Evolutionary conservation across 1,140 invertebrate genomes (phyloP).

Genomic region (Bombus superbus): DNA sequence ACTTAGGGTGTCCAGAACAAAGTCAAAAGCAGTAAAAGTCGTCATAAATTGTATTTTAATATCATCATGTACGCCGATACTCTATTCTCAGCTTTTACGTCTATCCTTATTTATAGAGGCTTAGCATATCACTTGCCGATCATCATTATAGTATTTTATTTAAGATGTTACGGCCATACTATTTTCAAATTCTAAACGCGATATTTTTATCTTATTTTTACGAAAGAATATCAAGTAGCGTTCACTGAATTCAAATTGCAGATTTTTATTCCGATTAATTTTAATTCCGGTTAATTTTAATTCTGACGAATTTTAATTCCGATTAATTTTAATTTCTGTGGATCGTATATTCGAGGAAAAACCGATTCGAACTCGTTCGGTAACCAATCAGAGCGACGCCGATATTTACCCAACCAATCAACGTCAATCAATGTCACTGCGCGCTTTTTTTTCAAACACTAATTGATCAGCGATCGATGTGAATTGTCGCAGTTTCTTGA

Average conservation of each 20-base stretch:
- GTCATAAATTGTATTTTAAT: conserved; percentile 29
- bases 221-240: neutral
- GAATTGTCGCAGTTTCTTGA: too few relatives aligned
- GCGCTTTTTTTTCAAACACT: neutral
- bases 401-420: conserved; percentile 4
- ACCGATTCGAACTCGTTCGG: neutral
- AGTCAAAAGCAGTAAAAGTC: neutral
- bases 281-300: too few relatives aligned
- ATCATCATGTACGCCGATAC: neutral
- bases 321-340: neutral
- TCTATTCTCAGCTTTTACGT: conserved; percentile 42
- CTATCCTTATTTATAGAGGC: conserved; percentile 46
- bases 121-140: conserved; percentile 9
- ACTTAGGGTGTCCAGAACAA: neutral
- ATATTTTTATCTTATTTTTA: neutral
- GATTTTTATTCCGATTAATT: neutral
- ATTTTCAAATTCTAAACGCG: neutral
- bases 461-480: neutral
- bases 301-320: too few relatives aligned
- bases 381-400: neutral
- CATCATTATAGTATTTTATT: conserved; percentile 5
- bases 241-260: neutral
- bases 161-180: neutral
- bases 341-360: neutral
- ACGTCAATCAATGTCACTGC: conserved; percentile 9